Evolutionary conservation across 2,113 vertebrate genomes (phyloP), one percentile per base, ranked within the genome.

Genomic region (Misgurnus anguillicaudatus): DNA sequence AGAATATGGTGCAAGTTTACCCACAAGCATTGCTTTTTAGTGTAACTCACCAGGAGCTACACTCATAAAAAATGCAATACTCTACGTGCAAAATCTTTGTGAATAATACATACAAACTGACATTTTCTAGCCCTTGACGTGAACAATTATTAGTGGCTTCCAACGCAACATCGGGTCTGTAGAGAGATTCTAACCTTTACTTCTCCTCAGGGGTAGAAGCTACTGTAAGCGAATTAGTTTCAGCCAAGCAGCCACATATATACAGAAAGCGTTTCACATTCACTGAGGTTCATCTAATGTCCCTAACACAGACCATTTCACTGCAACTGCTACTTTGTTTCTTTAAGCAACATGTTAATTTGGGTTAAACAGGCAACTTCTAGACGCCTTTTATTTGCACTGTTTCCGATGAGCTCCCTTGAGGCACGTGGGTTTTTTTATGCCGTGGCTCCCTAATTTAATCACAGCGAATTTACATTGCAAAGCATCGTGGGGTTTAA

Each of bases 401-500:
- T 4, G 14, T 51, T 75, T 72, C 51, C 19, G 45, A 55, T 74
- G 61, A 55, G 19, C 16, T 45, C 63, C 63, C 66, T n/a, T 16
- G 47, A 57, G 76, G 68, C 62, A 78, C 11, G 31, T 53, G 38
- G 16, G 61, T 19, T 10, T 42, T 80, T 71, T 70, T 57, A 60
- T 71, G 19, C 62, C 39, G 38, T 57, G 47, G 16, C 11, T 69
- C 48, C 39, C 13, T 70, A 83, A 85, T 85, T 82, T 78, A 83
- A 83, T 80, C 31, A 77, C 39, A 19, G 10, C n/a, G 4, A 48
- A 80, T 83, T 85, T 74, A 75, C 64, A 75, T 85, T 70, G 78
- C 78, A 75, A 75, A 80, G 69, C 65, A 70, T 41, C 51, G 13
- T 31, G 55, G 70, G 58, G 42, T 68, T 82, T 80, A 82, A 78